These are phyloP conservation scores for Sicus ferrugineus DNA, from an alignment of 2,888 invertebrate species.

Conservation along the genomic window DNA sequence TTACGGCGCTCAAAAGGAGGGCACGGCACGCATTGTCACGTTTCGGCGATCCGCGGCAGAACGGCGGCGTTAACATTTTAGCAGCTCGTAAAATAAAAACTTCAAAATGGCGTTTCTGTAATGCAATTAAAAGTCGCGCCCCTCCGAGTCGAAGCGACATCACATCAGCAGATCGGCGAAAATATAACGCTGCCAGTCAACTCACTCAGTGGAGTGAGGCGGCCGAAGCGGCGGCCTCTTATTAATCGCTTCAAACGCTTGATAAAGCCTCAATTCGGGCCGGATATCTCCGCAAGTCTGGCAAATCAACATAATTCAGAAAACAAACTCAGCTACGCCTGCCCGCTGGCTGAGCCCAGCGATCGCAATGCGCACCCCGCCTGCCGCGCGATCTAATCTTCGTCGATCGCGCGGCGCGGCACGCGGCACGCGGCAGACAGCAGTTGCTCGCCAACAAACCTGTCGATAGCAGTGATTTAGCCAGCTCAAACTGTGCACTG, in stretches of 20 bases:
- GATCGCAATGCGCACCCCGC: neutral
- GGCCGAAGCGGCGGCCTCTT: too few relatives aligned
- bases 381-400: neutral
- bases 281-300: neutral
- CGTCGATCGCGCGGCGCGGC: neutral
- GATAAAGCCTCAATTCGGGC: neutral
- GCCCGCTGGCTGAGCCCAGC: neutral
- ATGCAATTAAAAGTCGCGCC: slow-evolving; percentile 5
- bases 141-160: too few relatives aligned
- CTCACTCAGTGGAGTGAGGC: neutral
- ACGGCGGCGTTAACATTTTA: slow-evolving; percentile 1
- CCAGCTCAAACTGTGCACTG: slow-evolving; percentile 14
- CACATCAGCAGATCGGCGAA: neutral
- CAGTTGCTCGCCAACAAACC: slow-evolving; percentile 23
- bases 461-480: slow-evolving; percentile 32
- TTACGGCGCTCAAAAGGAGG: neutral
- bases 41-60: neutral
- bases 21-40: slow-evolving; percentile 12
- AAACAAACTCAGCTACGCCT: neutral
- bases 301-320: neutral
- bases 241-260: neutral
- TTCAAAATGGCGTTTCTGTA: neutral
- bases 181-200: neutral
- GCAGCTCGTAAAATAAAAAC: slow-evolving; percentile 19
- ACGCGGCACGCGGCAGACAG: neutral